Evolutionary conservation across 2,797 vertebrate genomes (phyloP).

Genomic region (Trachurus trachurus): DNA sequence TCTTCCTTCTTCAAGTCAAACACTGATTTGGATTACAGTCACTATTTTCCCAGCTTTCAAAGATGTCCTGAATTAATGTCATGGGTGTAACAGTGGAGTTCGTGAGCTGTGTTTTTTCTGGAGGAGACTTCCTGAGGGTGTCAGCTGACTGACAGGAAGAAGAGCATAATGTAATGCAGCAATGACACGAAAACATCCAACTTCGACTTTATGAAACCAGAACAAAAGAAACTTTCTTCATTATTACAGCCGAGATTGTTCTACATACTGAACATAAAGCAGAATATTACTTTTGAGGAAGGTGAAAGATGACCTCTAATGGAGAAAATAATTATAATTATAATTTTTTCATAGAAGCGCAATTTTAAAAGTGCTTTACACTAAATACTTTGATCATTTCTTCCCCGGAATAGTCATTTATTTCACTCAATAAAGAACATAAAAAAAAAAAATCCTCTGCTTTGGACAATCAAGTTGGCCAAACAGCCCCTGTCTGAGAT

Average conservation of each 20-base stretch:
- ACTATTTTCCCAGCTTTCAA: not conserved
- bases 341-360: not conserved
- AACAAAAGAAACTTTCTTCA: not conserved
- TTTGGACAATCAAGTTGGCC: conserved; percentile 44
- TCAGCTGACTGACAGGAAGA: conserved; percentile 13
- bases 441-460: conserved; percentile 37
- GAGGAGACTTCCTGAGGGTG: conserved; percentile 31
- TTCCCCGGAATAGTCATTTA: not conserved
- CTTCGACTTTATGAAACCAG: not conserved
- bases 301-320: not conserved
- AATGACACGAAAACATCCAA: not conserved
- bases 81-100: not conserved
- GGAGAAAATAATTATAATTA: not conserved
- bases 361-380: not conserved
- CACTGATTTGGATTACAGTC: not conserved
- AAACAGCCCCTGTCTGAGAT: conserved; percentile 18
- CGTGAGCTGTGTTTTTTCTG: conserved; percentile 12
- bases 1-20: not conserved
- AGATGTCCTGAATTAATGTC: not conserved
- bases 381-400: not conserved
- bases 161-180: not conserved
- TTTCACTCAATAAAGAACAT: conserved; percentile 1
- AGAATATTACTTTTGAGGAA: too few relatives aligned
- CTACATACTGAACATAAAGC: not conserved
- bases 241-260: too few relatives aligned